phyloP scores from a whole-genome alignment of 2,113 vertebrate genomes.

The Prunella himalayana region DNA sequence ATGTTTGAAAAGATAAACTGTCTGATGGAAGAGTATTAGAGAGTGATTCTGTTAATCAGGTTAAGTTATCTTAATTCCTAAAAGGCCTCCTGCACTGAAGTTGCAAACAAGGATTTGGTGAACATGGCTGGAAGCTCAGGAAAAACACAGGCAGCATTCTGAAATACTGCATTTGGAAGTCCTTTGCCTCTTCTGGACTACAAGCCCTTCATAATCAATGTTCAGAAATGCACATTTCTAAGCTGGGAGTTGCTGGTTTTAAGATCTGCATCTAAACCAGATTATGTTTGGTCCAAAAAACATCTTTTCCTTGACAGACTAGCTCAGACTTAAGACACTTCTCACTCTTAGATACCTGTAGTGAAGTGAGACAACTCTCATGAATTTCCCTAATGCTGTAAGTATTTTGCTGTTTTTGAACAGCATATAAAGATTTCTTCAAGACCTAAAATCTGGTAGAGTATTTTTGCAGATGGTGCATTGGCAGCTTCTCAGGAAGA shows the following conservation, averaged over 20 bases:
- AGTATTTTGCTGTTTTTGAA: neutral
- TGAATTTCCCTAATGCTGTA: neutral
- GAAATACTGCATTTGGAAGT: neutral
- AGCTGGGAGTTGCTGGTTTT: neutral
- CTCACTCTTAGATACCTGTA: neutral
- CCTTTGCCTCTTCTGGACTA: neutral
- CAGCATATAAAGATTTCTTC: neutral
- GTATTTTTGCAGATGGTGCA: neutral
- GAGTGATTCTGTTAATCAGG: neutral
- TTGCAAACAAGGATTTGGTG: neutral
- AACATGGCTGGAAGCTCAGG: neutral
- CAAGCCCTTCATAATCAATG: neutral
- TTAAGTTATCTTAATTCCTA: neutral
- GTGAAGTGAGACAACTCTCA: neutral
- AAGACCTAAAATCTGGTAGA: neutral
- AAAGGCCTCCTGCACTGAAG: neutral
- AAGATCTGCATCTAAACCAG: neutral
- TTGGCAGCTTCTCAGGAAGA: neutral
- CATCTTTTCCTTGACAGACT: neutral
- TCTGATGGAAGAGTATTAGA: neutral
- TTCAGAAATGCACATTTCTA: neutral
- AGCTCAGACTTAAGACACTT: neutral
- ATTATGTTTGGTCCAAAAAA: neutral
- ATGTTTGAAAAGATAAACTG: neutral
- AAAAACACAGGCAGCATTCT: accelerated